Conservation (phyloP, 2,888 invertebrate species). For the Spodoptera littoralis region DNA sequence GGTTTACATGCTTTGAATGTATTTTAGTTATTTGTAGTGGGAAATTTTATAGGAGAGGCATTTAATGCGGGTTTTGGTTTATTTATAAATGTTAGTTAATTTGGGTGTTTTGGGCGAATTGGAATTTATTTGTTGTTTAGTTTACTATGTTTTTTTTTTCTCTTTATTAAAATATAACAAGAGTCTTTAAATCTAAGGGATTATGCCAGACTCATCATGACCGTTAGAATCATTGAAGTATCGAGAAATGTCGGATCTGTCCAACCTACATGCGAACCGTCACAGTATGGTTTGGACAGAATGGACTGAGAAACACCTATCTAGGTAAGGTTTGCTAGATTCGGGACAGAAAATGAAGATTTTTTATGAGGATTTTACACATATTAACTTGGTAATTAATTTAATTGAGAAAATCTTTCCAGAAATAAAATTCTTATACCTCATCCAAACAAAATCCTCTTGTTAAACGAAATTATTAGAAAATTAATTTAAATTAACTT, state of each 20-base stretch:
- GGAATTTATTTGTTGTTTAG: background rate
- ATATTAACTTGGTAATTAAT: background rate
- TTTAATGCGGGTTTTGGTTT: slow-evolving; percentile 46
- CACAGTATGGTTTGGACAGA: too few species aligned
- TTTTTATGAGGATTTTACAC: too few species aligned
- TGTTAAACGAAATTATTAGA: slow-evolving; percentile 39
- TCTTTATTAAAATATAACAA: too few species aligned
- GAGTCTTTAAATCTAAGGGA: too few species aligned
- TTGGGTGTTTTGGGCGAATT: slow-evolving; percentile 24
- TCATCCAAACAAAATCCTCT: slow-evolving; percentile 16
- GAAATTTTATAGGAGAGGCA: slow-evolving; percentile 58
- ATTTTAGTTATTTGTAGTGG: slow-evolving; percentile 70
- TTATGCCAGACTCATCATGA: too few species aligned
- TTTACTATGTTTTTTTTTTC: too few species aligned
- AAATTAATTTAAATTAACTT: slow-evolving; percentile 54
- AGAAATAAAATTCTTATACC: background rate
- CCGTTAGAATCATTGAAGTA: too few species aligned
- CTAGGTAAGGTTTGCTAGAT: slow-evolving; percentile 1
- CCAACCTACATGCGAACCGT: too few species aligned
- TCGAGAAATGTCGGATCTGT: too few species aligned
- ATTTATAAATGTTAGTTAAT: slow-evolving; percentile 47
- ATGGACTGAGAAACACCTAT: too few species aligned
- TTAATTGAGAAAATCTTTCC: too few species aligned
- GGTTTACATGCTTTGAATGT: slow-evolving; percentile 73
- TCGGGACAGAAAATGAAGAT: background rate